Base-by-base conservation (phyloP, 2,113 vertebrate species). In the Gnathonemus echidnorhynchus region DNA sequence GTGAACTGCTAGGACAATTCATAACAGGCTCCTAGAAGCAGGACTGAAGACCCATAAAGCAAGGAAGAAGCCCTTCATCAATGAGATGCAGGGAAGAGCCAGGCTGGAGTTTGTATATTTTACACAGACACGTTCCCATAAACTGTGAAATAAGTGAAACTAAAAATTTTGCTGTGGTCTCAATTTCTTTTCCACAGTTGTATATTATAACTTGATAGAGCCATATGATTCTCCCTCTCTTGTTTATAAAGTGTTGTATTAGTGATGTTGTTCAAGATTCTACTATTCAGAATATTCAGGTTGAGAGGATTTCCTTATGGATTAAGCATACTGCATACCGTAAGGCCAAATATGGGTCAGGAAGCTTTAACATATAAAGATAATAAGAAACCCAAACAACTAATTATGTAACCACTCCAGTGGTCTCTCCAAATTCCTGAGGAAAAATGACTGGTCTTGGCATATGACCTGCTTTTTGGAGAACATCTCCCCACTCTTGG, bases 321-420 rank as follows among this genome's bases (percentile, higher is more conserved):
- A 56, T 56, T 66, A 92, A 84, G 21, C 21, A 48, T 90, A 17
- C 89, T 90, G 77, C 45, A 88, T 90, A 91, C 91, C 49, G 70
- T 49, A 35, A 10, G 89, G 87, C 77, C 89, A 48, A 92, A 93
- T 93, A 90, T 90, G 91, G 88, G 80, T 53, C 91, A 92, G 93
- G 92, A 93, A 93, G 91, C 90, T 48, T 24, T 90, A 91, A 92
- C 86, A 90, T 90, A 89, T 91, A 89, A 93, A 92, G 91, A 93
- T 94, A 94, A 95, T 90, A 93, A 66, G 91, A 92, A 95, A 94
- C 89, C 90, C 93, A 94, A 96, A 94, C 94, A 92, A 91, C 91
- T 88, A 89, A 93, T 94, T 93, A 94, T 93, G 91, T 46, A 93
- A 93, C 89, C 93, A 90, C 92, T 91, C 90, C 39, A 91, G 93